These are phyloP conservation scores for Aspiorhynchus laticeps DNA, from an alignment of 2,113 vertebrate species.

Conservation along the genomic window DNA sequence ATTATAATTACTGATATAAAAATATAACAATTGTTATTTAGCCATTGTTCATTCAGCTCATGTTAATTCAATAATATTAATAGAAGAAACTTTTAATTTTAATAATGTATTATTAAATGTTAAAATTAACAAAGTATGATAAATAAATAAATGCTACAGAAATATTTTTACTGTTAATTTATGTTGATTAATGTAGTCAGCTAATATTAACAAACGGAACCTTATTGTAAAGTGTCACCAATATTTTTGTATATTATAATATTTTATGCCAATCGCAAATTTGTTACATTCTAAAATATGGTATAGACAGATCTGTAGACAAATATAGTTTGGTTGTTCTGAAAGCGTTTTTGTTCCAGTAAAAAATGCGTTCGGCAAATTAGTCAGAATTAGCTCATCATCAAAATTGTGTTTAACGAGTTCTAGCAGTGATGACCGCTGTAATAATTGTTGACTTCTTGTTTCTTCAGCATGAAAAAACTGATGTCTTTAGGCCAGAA, in stretches of 20 bases:
- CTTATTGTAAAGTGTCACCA: not conserved
- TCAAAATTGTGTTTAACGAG: not conserved
- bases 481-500: constrained; percentile 61
- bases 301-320: not conserved
- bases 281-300: not conserved
- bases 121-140: not conserved
- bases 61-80: too few relatives aligned
- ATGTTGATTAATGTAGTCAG: not conserved
- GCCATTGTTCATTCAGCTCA: too few relatives aligned
- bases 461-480: constrained; percentile 59
- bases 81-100: too few relatives aligned
- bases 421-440: not conserved
- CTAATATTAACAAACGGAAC: not conserved
- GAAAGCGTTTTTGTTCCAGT: not conserved
- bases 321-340: not conserved
- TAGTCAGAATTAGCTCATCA: not conserved
- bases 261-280: not conserved
- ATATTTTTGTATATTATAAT: not conserved
- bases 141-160: not conserved
- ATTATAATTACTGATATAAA: too few relatives aligned
- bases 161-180: not conserved
- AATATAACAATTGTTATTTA: too few relatives aligned
- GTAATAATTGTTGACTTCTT: not conserved
- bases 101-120: not conserved
- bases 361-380: not conserved